Percentiles rank a stretch among this genome's conserved stretches.
Conservation (phyloP, 1,140 invertebrate species). For the Drosophila sechellia region DNA sequence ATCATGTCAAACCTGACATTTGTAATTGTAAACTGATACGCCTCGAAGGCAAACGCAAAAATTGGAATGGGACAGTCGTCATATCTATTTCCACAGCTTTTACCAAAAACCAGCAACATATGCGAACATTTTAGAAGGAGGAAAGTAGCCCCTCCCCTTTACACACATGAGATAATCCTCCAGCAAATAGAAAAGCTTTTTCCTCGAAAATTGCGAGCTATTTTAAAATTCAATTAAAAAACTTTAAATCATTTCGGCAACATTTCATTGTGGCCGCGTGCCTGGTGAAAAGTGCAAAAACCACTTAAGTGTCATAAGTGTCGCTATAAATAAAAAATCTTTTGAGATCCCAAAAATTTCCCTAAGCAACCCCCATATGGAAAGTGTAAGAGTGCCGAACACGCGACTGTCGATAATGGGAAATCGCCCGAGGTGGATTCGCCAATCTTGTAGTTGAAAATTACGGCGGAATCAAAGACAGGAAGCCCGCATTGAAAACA, state of each 20-base stretch:
- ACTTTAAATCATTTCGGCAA: constrained; percentile 64
- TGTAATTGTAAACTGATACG: constrained; percentile 82
- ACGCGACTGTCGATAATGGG: constrained; percentile 53
- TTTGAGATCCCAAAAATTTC: constrained; percentile 30
- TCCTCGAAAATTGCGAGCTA: constrained; percentile 39
- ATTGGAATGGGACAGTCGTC: constrained; percentile 18
- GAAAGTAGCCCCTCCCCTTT: background rate
- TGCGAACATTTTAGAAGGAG: constrained; percentile 59
- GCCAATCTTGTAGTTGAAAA: constrained; percentile 37
- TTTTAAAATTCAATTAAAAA: constrained; percentile 82
- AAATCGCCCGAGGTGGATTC: constrained; percentile 54
- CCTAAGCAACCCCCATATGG: constrained; percentile 52
- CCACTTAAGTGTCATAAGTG: constrained; percentile 73
- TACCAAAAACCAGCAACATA: constrained; percentile 58
- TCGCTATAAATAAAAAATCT: constrained; percentile 72
- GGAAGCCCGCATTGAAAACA: constrained; percentile 53
- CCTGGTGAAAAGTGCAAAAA: constrained; percentile 74
- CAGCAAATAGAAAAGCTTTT: constrained; percentile 16
- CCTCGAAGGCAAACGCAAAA: constrained; percentile 43
- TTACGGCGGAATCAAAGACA: constrained; percentile 48
- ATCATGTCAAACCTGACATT: constrained; percentile 81
- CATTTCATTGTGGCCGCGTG: constrained; percentile 48
- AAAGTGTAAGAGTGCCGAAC: constrained; percentile 6
- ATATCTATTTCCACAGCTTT: constrained; percentile 45
- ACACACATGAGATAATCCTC: constrained; percentile 37